Evolutionary conservation across 2,797 vertebrate species (phyloP), one percentile per base, ranked within the genome.

Genomic region (Garrulus glandarius): DNA sequence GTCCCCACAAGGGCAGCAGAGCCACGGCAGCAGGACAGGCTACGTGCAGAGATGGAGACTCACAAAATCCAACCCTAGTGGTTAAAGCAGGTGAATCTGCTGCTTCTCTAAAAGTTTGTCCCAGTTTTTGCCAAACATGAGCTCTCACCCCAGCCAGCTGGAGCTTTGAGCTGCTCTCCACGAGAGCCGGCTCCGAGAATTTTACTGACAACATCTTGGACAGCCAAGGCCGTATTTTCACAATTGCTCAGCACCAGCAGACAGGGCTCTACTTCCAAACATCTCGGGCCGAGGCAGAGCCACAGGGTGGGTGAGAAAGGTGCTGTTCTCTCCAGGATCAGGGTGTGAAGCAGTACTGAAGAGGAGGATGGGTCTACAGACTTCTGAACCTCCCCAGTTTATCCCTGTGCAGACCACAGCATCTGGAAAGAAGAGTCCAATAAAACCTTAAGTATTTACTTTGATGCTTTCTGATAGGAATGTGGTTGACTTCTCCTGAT

Each of bases 121-220:
- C 29, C 26, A 37, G 12, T 68, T 77, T 93, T 87, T 93, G 89
- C 95, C 92, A 91, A 71, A 89, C 89, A 85, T 59, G 93, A 92
- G 87, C 87, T 92, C 82, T 20, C 2, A 0, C 32, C 71, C 57
- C 72, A 74, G 89, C 30, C 93, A 96, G 92, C 86, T 68, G 78
- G 36, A 94, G 64, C 68, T 87, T 17, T 6, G 23, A 1, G 9
- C 75, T 87, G 87, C 68, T 68, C 56, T 92, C 55, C 91, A 85
- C 1, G 0, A 68, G 52, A 49, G 30, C 36, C 6, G 1, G 68
- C 86, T 89, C 71, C 26, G 34, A 41, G 72, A 53, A 77, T 83
- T 83, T 56, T 30, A 39, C 61, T 93, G 93, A 93, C 68, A 89
- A 78, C 17, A 50, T 26, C 89, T 81, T 81, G 92, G 93, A 71